Conservation (phyloP, 1,140 invertebrate genomes). For the Aporrectodea caliginosa region DNA sequence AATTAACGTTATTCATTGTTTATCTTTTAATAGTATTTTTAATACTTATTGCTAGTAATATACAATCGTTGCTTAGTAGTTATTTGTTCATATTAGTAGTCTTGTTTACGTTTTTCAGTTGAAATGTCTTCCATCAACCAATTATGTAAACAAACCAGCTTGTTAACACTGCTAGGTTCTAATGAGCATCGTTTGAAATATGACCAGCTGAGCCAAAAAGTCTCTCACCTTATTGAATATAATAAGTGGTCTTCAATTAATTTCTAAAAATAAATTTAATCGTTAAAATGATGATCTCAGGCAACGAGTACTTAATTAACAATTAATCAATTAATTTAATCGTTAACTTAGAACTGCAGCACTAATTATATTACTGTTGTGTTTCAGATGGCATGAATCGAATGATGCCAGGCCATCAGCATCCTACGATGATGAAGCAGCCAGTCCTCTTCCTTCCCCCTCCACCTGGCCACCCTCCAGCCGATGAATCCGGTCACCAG, state of each 20-base stretch:
- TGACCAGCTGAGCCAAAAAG: not conserved
- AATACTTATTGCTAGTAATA: no score
- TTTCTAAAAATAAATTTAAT: no score
- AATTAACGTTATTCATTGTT: not conserved
- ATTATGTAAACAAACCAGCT: no score
- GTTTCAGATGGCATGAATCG: not conserved
- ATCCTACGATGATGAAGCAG: not conserved
- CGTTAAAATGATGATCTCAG: not conserved
- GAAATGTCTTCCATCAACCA: no score
- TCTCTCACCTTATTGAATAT: not conserved
- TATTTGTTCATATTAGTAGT: no score
- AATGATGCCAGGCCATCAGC: not conserved
- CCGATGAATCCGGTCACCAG: not conserved
- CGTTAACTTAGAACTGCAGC: not conserved
- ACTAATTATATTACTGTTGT: not conserved
- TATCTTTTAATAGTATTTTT: no score
- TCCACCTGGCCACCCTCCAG: not conserved
- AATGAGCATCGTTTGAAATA: not conserved
- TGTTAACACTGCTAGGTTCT: no score
- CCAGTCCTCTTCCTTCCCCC: not conserved
- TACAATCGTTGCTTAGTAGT: no score
- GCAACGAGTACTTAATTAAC: not conserved
- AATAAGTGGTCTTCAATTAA: not conserved
- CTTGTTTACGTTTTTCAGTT: no score
- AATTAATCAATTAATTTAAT: not conserved